phyloP scores from a whole-genome alignment of 1,140 invertebrate species.

The Pomacea maculata region DNA sequence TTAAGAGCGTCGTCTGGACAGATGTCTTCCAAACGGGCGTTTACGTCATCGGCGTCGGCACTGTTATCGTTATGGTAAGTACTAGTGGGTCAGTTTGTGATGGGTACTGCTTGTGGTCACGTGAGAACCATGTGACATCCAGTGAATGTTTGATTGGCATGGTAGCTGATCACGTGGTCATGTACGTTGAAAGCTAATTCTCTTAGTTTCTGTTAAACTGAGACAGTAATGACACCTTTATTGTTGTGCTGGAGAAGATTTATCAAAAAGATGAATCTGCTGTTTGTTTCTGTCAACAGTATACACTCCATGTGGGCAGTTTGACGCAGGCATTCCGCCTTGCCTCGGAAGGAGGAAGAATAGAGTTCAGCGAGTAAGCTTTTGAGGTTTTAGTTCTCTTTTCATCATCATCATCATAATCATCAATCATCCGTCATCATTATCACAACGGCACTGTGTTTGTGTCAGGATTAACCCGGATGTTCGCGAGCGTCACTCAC shows the following conservation, averaged over 20 bases:
- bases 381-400: no score
- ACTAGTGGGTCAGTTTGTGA: neutral
- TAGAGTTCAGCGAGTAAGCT: slow-evolving; percentile 27
- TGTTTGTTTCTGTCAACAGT: slow-evolving; percentile 10
- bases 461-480: slow-evolving; percentile 28
- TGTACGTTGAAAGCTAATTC: no score
- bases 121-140: no score
- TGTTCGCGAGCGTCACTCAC: slow-evolving; percentile 29
- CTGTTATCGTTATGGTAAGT: slow-evolving; percentile 22
- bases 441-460: neutral
- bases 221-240: no score
- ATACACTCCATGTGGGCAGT: slow-evolving; percentile 24
- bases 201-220: no score
- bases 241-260: no score
- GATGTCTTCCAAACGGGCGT: slow-evolving; percentile 79
- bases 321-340: slow-evolving; percentile 17
- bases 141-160: no score
- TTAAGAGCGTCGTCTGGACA: slow-evolving; percentile 90
- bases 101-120: no score
- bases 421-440: no score
- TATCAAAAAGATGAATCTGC: no score
- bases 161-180: no score
- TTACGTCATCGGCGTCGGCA: slow-evolving; percentile 27
- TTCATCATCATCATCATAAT: no score
- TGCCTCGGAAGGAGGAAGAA: slow-evolving; percentile 17